Evolutionary conservation across 1,140 invertebrate genomes (phyloP), one percentile per base, ranked within the genome.

Genomic region (Leptestheria dahalacensis): DNA sequence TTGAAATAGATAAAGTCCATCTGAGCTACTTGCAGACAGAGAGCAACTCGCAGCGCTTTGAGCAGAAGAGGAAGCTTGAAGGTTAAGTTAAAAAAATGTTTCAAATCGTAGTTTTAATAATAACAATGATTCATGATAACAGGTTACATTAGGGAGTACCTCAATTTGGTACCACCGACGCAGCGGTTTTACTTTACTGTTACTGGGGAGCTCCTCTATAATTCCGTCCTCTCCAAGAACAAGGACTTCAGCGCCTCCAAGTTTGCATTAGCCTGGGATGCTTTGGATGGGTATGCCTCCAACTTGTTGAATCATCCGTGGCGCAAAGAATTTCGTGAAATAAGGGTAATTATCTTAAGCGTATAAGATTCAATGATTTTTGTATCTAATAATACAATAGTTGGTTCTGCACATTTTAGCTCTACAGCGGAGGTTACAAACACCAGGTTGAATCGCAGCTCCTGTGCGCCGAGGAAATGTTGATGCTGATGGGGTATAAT

Each of bases 221-320:
- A 77, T 24, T 88, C 85, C 15, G 78, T 86, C 29, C 77, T 78
- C 15, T 77, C 12, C n/a, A 21, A 77, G 23, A 73, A 83, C 50
- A 69, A 77, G 12, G 79, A 84, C 63, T 93, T 89, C 67, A 88
- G 82, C 70, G 85, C 84, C 11, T 86, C 86, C 65, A 78, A 82
- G 63, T 85, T 86, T 15, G 80, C 83, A 3, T 77, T 81, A 49
- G 88, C 87, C 12, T 93, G 88, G 79, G 83, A 84, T 66, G 81
- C 86, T 20, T 75, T 93, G 62, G 86, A 84, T 50, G 77, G 85
- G 28, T 91, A 91, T 70, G 88, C 89, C 3, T 81, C 81, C 49
- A 92, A 91, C 74, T 73, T 93, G 52, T 72, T 91, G 15, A 79
- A 82, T 3, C 87, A 91, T 67, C 87, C 88, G 10, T 93, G 89